Evolutionary conservation across 2,113 vertebrate genomes (phyloP).

Genomic region (Bos indicus): DNA sequence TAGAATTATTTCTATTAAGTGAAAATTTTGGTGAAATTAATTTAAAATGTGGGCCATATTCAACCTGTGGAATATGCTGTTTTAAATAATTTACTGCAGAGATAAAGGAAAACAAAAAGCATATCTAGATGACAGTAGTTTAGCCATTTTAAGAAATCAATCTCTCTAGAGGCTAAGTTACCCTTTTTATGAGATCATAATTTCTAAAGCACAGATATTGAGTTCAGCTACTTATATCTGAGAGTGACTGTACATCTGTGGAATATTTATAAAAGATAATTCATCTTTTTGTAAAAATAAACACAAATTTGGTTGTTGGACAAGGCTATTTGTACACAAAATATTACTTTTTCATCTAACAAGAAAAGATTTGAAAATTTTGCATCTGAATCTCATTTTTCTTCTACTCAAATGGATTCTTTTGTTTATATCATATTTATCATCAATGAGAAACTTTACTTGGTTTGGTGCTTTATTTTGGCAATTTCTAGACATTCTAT

Average conservation of each 20-base stretch:
- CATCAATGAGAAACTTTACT: neutral
- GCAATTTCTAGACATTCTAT: neutral
- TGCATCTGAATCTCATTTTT: neutral
- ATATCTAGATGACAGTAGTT: neutral
- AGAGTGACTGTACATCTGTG: neutral
- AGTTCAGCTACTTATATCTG: neutral
- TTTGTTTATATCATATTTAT: neutral
- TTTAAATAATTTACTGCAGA: constrained; percentile 43
- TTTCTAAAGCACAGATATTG: neutral
- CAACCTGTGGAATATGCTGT: neutral
- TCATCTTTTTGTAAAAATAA: neutral
- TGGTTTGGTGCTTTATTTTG: neutral
- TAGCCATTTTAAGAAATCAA: neutral
- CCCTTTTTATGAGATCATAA: neutral
- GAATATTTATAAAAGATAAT: neutral
- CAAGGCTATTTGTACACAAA: neutral
- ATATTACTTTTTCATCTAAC: neutral
- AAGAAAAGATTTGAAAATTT: neutral
- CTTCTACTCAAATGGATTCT: neutral
- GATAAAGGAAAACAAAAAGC: neutral
- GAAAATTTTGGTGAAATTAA: constrained; percentile 36
- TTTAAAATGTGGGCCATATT: constrained; percentile 19
- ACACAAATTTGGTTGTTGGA: neutral
- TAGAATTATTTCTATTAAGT: constrained; percentile 37
- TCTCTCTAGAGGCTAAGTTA: neutral